Evolutionary conservation across 1,140 invertebrate genomes (phyloP).

Genomic region (Belonocnema kinseyi): DNA sequence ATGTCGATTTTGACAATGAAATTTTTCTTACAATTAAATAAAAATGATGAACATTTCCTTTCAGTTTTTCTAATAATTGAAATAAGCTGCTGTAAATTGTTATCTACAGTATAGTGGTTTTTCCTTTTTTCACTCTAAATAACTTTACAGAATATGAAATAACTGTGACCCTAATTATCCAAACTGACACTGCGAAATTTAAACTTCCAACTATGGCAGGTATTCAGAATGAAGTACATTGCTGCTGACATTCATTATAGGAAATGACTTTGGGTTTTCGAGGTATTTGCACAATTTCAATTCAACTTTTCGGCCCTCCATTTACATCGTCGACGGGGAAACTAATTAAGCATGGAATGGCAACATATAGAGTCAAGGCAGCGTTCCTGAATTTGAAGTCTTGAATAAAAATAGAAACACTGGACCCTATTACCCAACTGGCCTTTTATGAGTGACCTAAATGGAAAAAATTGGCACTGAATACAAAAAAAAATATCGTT

Average conservation of each 20-base stretch:
- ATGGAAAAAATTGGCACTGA: background rate
- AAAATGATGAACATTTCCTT: too few relatives aligned
- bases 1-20: too few relatives aligned
- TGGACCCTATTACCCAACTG: constrained; percentile 22
- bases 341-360: background rate
- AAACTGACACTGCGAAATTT: background rate
- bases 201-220: too few relatives aligned
- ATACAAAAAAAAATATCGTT: too few relatives aligned
- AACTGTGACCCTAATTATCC: too few relatives aligned
- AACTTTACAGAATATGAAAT: too few relatives aligned
- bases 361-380: background rate
- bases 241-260: background rate
- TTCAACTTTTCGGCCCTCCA: background rate
- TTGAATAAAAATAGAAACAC: background rate
- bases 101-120: too few relatives aligned
- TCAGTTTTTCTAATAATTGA: too few relatives aligned
- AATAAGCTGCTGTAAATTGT: too few relatives aligned
- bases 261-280: background rate
- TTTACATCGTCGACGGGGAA: background rate
- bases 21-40: too few relatives aligned
- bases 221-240: background rate
- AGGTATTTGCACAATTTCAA: background rate
- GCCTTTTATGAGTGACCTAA: background rate
- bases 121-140: too few relatives aligned
- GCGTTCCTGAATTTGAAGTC: background rate